phyloP scores from a whole-genome alignment of 2,797 vertebrate genomes.

The Coregonus suidteri region DNA sequence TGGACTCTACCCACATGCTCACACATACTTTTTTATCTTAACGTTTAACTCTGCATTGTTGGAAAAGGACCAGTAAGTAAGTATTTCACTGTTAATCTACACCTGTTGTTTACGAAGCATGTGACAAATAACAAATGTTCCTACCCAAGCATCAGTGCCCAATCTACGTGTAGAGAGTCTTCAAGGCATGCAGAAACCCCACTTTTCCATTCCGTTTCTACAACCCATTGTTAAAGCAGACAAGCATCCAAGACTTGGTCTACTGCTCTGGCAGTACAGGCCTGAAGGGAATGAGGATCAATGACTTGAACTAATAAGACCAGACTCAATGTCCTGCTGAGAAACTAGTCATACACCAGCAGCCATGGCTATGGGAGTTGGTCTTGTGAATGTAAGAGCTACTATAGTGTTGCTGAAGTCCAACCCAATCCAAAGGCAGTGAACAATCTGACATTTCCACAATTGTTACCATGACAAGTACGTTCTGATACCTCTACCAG shows the following conservation, averaged over 20 bases:
- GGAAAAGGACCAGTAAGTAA: too few relatives aligned
- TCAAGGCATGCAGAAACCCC: not conserved
- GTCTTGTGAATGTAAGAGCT: slow-evolving; percentile 36
- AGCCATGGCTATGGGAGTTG: slow-evolving; percentile 32
- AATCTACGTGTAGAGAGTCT: not conserved
- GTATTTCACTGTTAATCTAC: too few relatives aligned
- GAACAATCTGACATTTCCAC: not conserved
- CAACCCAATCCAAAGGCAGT: not conserved
- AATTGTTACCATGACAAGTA: too few relatives aligned
- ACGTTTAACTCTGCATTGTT: too few relatives aligned
- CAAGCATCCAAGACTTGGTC: not conserved
- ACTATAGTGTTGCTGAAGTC: slow-evolving; percentile 31
- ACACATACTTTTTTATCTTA: too few relatives aligned
- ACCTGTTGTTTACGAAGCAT: too few relatives aligned
- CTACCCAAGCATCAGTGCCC: slow-evolving; percentile 23
- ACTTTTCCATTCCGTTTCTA: too few relatives aligned
- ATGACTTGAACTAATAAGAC: slow-evolving; percentile 54
- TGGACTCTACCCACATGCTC: too few relatives aligned
- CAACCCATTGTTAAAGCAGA: not conserved
- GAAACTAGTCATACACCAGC: slow-evolving; percentile 42
- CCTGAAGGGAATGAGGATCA: slow-evolving; percentile 47
- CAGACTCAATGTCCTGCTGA: slow-evolving; percentile 47
- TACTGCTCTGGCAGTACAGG: slow-evolving; percentile 23
- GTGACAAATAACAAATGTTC: too few relatives aligned
- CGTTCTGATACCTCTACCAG: too few relatives aligned